A percentile compares a stretch with the other conserved stretches of the same genome.
These are phyloP conservation scores for Miltochrista miniata DNA, from an alignment of 2,888 invertebrate species.

Conservation along the genomic window DNA sequence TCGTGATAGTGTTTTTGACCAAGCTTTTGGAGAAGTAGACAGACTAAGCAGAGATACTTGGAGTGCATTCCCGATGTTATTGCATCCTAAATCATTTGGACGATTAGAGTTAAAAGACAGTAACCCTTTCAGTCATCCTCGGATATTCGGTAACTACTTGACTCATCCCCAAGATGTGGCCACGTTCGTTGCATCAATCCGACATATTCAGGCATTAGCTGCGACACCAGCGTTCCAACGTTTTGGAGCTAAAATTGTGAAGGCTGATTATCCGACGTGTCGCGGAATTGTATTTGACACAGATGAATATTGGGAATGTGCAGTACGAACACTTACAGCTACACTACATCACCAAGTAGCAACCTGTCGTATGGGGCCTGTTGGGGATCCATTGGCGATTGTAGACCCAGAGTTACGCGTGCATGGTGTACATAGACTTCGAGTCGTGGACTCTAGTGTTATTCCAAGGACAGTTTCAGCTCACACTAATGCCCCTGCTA, in stretches of 20 bases:
- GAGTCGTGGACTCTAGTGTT: conserved; percentile 88
- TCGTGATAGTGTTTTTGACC: conserved; percentile 78
- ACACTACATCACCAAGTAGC: conserved; percentile 87
- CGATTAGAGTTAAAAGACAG: conserved; percentile 86
- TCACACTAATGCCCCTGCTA: conserved; percentile 87
- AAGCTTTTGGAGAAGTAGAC: conserved; percentile 81
- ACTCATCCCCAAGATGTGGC: conserved; percentile 84
- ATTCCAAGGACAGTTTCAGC: conserved; percentile 86
- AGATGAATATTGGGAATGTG: conserved; percentile 89
- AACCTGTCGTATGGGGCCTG: conserved; percentile 89
- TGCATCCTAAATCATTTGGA: conserved; percentile 90
- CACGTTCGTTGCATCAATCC: conserved; percentile 85
- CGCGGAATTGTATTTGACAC: conserved; percentile 72
- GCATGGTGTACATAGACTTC: conserved; percentile 82
- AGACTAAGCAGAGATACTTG: conserved; percentile 77
- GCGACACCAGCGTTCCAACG: conserved; percentile 84
- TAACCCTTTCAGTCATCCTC: conserved; percentile 89
- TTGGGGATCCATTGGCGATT: conserved; percentile 84
- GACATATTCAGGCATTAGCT: conserved; percentile 83
- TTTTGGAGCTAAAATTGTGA: conserved; percentile 80
- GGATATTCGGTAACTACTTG: conserved; percentile 92
- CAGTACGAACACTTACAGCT: conserved; percentile 83
- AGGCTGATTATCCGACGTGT: conserved; percentile 81
- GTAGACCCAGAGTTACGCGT: conserved; percentile 86
- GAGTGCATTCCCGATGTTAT: conserved; percentile 86